These are phyloP conservation scores for Trichonephila clavipes DNA, from an alignment of 1,140 invertebrate genomes.

Conservation along the genomic window DNA sequence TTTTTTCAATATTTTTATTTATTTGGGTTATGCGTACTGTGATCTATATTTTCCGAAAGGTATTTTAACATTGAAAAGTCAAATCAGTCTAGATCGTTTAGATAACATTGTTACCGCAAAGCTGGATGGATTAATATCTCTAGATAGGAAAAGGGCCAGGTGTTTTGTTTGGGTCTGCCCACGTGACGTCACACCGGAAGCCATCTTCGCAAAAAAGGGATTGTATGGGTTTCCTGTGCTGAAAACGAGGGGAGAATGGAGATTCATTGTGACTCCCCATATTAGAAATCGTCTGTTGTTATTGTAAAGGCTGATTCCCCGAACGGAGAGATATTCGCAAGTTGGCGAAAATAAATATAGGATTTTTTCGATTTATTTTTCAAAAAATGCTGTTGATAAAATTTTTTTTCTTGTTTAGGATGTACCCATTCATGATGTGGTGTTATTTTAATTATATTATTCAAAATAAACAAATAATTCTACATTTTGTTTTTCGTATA, in stretches of 20 bases:
- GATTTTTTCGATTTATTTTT: background rate
- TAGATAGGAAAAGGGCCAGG: background rate
- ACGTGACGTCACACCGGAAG: conserved; percentile 29
- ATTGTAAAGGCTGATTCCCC: background rate
- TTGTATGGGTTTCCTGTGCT: background rate
- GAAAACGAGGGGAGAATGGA: background rate
- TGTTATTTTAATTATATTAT: no score
- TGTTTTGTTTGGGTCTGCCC: background rate
- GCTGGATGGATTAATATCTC: background rate
- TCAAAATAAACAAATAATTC: no score
- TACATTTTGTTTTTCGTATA: no score
- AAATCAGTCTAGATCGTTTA: background rate
- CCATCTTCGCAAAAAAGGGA: background rate
- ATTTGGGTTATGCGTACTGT: background rate
- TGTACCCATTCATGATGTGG: no score
- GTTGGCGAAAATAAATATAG: background rate
- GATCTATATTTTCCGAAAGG: background rate
- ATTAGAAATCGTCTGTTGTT: conserved; percentile 8
- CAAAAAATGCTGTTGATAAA: no score
- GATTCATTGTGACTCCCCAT: conserved; percentile 4
- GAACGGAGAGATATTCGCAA: background rate
- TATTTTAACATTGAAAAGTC: background rate
- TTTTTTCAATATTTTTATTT: background rate
- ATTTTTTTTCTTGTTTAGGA: no score
- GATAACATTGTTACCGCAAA: background rate